These are phyloP conservation scores for Caenorhabditis auriculariae DNA, from an alignment of 2,888 invertebrate species.

Conservation along the genomic window DNA sequence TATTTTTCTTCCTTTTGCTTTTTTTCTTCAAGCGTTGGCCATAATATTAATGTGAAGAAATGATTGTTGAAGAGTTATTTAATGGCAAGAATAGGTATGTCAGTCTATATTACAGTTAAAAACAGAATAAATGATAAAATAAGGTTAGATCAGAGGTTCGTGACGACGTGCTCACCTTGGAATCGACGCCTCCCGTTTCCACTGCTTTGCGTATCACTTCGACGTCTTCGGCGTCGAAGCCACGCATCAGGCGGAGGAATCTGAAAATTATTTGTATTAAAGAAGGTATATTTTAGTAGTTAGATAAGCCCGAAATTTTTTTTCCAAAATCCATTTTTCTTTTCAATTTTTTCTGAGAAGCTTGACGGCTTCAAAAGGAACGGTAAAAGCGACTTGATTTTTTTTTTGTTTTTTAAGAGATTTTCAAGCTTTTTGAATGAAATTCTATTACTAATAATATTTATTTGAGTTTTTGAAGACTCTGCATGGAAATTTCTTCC, in stretches of 20 bases:
- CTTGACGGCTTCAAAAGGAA: too few species aligned
- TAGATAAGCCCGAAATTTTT: not conserved
- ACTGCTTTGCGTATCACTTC: conserved; percentile 60
- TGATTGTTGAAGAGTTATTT: too few species aligned
- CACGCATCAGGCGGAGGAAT: conserved; percentile 61
- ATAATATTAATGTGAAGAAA: too few species aligned
- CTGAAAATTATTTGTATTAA: too few species aligned
- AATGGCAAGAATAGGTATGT: not conserved
- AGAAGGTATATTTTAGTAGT: not conserved
- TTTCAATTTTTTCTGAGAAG: too few species aligned
- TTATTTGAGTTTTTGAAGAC: not conserved
- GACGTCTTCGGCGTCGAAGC: conserved; percentile 62
- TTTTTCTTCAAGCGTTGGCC: too few species aligned
- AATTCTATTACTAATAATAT: too few species aligned
- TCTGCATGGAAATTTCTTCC: not conserved
- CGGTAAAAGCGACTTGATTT: too few species aligned
- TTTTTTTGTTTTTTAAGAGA: too few species aligned
- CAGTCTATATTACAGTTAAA: not conserved
- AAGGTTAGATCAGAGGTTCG: too few species aligned
- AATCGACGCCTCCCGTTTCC: conserved; percentile 42
- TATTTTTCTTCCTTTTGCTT: too few species aligned
- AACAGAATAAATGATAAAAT: not conserved
- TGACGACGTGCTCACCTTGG: conserved; percentile 27
- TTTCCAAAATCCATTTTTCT: not conserved
- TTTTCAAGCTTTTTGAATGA: too few species aligned